Percentiles rank a stretch among this genome's conserved stretches.
These are phyloP conservation scores for Graphium colonna DNA, from an alignment of 2,888 invertebrate species.

Conservation along the genomic window DNA sequence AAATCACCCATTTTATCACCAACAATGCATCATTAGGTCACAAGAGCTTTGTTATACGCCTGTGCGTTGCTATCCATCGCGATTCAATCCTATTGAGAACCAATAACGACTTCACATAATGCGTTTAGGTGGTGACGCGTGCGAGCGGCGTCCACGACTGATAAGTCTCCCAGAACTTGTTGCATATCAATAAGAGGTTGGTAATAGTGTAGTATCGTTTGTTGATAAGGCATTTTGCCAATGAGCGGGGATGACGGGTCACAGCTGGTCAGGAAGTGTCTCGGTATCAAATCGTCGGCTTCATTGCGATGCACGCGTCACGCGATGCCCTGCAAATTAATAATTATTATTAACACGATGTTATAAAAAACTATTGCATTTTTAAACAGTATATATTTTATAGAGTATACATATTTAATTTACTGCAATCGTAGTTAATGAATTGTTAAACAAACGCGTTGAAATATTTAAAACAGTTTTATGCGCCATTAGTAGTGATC, in stretches of 20 bases:
- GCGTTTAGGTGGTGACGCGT: constrained; percentile 49
- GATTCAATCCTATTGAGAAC: neutral
- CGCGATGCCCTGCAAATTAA: constrained; percentile 47
- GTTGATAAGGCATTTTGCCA: constrained; percentile 68
- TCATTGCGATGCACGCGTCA: constrained; percentile 40
- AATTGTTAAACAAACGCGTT: too few relatives aligned
- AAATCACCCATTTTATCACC: constrained; percentile 72
- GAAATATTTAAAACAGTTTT: too few relatives aligned
- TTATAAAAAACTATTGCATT: too few relatives aligned
- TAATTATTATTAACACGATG: constrained; percentile 28
- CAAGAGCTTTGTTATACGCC: constrained; percentile 30
- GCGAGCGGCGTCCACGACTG: constrained; percentile 51
- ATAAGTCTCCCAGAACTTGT: constrained; percentile 44
- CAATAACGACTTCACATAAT: constrained; percentile 33
- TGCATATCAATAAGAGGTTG: constrained; percentile 45
- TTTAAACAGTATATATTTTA: too few relatives aligned
- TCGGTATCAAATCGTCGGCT: constrained; percentile 49
- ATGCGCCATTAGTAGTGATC: too few relatives aligned
- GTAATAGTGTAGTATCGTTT: constrained; percentile 35
- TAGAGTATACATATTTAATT: too few relatives aligned
- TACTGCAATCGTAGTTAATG: too few relatives aligned
- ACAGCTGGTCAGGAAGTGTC: constrained; percentile 73
- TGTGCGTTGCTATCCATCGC: constrained; percentile 6
- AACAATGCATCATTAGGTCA: constrained; percentile 56
- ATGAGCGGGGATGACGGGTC: constrained; percentile 50